Conservation (phyloP, 64 coral and sea anemone species). For the Dendrophyllia cribrosa region DNA sequence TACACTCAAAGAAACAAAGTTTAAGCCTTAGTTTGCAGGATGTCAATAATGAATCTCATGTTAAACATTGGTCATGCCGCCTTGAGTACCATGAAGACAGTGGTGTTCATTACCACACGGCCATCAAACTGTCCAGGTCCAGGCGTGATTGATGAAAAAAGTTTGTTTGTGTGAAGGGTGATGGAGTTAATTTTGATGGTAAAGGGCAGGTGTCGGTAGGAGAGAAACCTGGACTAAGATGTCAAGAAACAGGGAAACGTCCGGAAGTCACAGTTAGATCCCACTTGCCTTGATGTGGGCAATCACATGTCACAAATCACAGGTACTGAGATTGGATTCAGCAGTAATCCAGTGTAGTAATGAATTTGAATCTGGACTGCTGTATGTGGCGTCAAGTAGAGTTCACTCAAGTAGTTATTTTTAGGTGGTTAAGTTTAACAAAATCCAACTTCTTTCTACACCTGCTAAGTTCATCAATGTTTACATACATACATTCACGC, state of each 20-base stretch:
- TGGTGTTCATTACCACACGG: too few relatives aligned
- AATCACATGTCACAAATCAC: neutral
- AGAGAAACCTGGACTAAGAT: conserved; percentile 5
- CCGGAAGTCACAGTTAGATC: neutral
- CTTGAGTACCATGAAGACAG: too few relatives aligned
- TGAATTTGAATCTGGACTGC: neutral
- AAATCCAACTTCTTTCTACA: neutral
- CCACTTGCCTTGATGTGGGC: neutral
- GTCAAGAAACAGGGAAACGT: neutral
- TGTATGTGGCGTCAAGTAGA: conserved; percentile 8
- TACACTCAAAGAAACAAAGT: too few relatives aligned
- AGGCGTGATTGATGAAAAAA: neutral
- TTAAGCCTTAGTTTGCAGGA: too few relatives aligned
- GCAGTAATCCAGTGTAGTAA: neutral
- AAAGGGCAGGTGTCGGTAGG: neutral
- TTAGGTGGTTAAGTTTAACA: neutral
- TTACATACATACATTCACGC: neutral
- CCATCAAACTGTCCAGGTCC: too few relatives aligned
- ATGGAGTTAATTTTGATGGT: neutral
- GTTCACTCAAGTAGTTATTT: neutral
- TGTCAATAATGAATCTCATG: too few relatives aligned
- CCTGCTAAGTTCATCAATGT: neutral
- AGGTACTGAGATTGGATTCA: neutral
- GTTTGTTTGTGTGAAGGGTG: conserved; percentile 2
- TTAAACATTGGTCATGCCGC: too few relatives aligned